Conservation (phyloP, 2,888 invertebrate species). For the Ophioninae sp. region DNA sequence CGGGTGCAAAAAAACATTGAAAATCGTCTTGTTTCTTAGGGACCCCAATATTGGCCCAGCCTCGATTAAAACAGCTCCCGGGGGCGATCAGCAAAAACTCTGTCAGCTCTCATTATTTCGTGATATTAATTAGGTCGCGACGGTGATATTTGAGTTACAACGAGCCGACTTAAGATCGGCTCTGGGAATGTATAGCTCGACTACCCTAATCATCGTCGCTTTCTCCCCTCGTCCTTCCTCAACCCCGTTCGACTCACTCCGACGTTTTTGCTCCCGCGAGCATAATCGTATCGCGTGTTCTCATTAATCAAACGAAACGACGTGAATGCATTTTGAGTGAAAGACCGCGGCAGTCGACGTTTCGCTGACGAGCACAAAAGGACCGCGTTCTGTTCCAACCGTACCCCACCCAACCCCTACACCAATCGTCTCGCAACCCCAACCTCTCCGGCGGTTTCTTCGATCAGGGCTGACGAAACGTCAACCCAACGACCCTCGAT, state of each 20-base stretch:
- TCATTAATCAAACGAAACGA: slow-evolving; percentile 71
- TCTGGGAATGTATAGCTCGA: slow-evolving; percentile 29
- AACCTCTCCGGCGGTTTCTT: slow-evolving; percentile 20
- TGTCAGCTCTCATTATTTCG: slow-evolving; percentile 38
- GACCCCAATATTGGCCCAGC: not conserved
- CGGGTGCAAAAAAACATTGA: too few species aligned
- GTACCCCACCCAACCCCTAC: slow-evolving; percentile 9
- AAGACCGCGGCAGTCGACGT: slow-evolving; percentile 61
- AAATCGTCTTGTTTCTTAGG: not conserved
- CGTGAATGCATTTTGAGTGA: slow-evolving; percentile 67
- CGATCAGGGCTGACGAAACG: slow-evolving; percentile 9
- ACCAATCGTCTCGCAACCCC: too few species aligned
- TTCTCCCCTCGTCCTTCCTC: not conserved
- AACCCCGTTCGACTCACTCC: slow-evolving; percentile 11
- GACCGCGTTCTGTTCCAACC: slow-evolving; percentile 43
- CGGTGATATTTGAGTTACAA: slow-evolving; percentile 43
- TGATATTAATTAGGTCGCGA: slow-evolving; percentile 42
- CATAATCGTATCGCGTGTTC: slow-evolving; percentile 65
- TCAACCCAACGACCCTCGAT: not conserved
- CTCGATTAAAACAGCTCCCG: not conserved
- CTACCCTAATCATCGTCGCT: slow-evolving; percentile 56
- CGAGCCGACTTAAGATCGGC: slow-evolving; percentile 37
- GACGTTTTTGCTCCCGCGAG: slow-evolving; percentile 21
- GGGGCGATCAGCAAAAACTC: not conserved
- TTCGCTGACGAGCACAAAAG: slow-evolving; percentile 67